Conservation (phyloP, 1,140 invertebrate genomes). For the Drosophila sp. region DNA sequence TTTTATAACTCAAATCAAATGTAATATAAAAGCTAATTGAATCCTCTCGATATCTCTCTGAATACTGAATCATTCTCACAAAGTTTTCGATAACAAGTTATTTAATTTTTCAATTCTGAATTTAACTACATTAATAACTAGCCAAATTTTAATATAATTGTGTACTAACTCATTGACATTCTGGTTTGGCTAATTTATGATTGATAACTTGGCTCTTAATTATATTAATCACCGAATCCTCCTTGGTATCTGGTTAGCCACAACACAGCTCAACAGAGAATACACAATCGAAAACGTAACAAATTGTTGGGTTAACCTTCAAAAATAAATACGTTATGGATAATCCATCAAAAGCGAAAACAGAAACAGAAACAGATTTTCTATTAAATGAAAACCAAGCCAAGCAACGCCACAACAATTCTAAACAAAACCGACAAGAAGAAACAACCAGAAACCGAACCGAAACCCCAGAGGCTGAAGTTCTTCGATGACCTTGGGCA, state of each 20-base stretch:
- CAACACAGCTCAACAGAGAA: conserved; percentile 36
- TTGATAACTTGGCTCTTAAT: not conserved
- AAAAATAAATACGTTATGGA: conserved; percentile 39
- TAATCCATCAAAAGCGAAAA: conserved; percentile 70
- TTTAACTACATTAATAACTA: too few relatives aligned
- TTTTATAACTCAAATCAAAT: too few relatives aligned
- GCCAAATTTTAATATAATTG: too few relatives aligned
- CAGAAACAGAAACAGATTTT: conserved; percentile 27
- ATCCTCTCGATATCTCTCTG: too few relatives aligned
- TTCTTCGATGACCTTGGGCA: conserved; percentile 21
- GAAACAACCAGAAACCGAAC: conserved; percentile 37
- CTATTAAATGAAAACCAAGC: conserved; percentile 34
- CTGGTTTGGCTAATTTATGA: too few relatives aligned
- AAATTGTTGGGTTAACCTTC: conserved; percentile 56
- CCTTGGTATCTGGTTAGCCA: conserved; percentile 42
- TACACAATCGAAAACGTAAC: conserved; percentile 45
- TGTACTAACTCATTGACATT: too few relatives aligned
- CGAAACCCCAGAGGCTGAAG: conserved; percentile 50
- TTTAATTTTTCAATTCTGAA: too few relatives aligned
- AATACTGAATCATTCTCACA: too few relatives aligned
- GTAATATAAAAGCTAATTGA: too few relatives aligned
- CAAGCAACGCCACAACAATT: conserved; percentile 61
- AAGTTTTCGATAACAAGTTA: too few relatives aligned
- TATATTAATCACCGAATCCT: conserved; percentile 11
- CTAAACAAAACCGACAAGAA: conserved; percentile 57